A percentile compares a stretch with the other conserved stretches of the same genome.
Conservation (phyloP, 2,113 vertebrate species). For the Benitochromis conjunctus region DNA sequence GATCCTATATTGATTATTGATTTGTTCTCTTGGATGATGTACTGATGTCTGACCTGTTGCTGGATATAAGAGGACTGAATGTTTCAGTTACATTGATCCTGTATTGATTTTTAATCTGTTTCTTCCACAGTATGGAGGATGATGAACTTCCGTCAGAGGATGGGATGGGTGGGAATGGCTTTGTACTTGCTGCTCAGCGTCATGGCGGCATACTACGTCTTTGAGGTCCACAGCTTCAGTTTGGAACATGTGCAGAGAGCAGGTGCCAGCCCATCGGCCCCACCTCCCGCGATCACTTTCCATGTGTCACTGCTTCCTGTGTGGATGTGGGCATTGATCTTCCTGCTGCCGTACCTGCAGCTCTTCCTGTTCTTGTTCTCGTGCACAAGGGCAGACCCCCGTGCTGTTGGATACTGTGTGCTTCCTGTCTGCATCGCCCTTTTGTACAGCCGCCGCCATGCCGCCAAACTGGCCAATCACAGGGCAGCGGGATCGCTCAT, state of each 20-base stretch:
- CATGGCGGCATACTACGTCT: slow-evolving; percentile 86
- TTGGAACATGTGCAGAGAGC: slow-evolving; percentile 83
- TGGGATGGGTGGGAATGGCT: slow-evolving; percentile 93
- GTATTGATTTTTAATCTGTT: neutral
- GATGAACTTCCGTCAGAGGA: slow-evolving; percentile 99
- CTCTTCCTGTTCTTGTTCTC: slow-evolving; percentile 97
- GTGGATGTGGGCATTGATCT: slow-evolving; percentile 88
- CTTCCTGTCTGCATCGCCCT: slow-evolving; percentile 91
- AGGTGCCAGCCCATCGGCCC: slow-evolving; percentile 21
- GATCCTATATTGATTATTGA: neutral
- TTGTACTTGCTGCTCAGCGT: slow-evolving; percentile 86
- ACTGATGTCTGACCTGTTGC: neutral
- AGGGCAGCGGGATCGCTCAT: slow-evolving; percentile 82
- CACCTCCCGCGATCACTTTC: slow-evolving; percentile 5
- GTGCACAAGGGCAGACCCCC: slow-evolving; percentile 93
- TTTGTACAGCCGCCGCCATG: slow-evolving; percentile 88
- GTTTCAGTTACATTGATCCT: neutral
- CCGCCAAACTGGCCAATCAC: slow-evolving; percentile 87
- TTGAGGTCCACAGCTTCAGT: slow-evolving; percentile 89
- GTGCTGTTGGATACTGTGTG: slow-evolving; percentile 91
- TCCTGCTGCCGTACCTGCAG: slow-evolving; percentile 93
- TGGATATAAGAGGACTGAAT: neutral
- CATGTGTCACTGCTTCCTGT: slow-evolving; percentile 84
- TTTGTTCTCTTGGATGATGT: neutral
- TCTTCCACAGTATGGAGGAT: slow-evolving; percentile 89